Evolutionary conservation across 2,797 vertebrate genomes (phyloP).

Genomic region (Oreonectes daqikongensis): DNA sequence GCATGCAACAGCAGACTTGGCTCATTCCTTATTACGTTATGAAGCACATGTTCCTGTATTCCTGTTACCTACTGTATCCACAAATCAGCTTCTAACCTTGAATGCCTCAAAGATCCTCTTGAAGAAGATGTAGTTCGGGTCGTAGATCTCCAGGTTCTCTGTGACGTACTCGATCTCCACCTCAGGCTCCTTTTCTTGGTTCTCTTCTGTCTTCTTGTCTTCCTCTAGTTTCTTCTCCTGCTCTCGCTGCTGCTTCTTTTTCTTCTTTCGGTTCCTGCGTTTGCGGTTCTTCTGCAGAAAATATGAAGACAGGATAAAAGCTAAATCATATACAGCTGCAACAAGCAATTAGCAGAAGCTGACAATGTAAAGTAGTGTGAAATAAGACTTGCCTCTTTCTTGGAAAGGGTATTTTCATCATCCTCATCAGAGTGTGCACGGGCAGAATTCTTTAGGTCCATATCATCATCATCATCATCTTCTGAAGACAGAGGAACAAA

Average conservation of each 20-base stretch:
- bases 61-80: not conserved
- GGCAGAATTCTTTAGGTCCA: constrained; percentile 70
- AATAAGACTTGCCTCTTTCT: constrained; percentile 81
- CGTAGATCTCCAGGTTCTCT: constrained; percentile 89
- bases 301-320: not conserved
- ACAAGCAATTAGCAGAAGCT: no score
- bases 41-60: not conserved
- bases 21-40: no score
- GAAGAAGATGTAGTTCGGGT: constrained; percentile 92
- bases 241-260: constrained; percentile 75
- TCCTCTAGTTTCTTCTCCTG: constrained; percentile 51
- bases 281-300: constrained; percentile 84
- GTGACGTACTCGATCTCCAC: constrained; percentile 92
- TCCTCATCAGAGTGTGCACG: constrained; percentile 81
- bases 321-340: not conserved
- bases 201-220: constrained; percentile 68
- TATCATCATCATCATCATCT: constrained; percentile 81
- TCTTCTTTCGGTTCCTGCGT: constrained; percentile 85
- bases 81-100: constrained; percentile 75
- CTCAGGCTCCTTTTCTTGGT: constrained; percentile 73
- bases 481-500: constrained; percentile 55
- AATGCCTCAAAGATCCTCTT: constrained; percentile 93
- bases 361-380: no score
- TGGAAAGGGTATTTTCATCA: constrained; percentile 79
- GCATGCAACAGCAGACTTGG: no score